Evolutionary conservation across 2,113 vertebrate species (phyloP).

Genomic region (Clarias macrocephalus): DNA sequence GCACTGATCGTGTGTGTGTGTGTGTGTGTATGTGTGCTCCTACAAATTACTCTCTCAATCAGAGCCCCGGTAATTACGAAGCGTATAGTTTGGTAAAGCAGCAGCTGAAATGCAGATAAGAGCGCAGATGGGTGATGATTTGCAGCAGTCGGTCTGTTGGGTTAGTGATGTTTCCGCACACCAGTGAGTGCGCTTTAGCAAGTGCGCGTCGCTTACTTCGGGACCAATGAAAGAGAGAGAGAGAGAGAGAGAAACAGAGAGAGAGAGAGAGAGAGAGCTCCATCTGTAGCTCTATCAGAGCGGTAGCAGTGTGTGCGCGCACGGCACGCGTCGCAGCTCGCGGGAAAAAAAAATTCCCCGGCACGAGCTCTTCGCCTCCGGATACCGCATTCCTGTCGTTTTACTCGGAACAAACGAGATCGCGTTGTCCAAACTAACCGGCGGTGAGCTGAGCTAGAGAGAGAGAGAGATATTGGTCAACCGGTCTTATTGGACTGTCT

Average conservation of each 20-base stretch:
- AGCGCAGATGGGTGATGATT: conserved; percentile 1
- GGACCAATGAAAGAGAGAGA: conserved; percentile 4
- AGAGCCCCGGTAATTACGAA: background rate
- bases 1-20: background rate
- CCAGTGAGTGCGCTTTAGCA: conserved; percentile 4
- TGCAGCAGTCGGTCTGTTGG: background rate
- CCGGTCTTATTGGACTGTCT: background rate
- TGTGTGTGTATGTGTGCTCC: too few relatives aligned
- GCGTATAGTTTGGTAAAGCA: background rate
- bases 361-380: conserved; percentile 39
- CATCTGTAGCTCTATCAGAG: conserved; percentile 27
- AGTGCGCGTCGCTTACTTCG: background rate
- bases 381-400: conserved; percentile 45
- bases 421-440: background rate
- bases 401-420: background rate
- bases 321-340: conserved; percentile 40
- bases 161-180: conserved; percentile 10
- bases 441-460: background rate
- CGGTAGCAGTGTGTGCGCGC: conserved; percentile 42
- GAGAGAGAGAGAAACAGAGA: background rate
- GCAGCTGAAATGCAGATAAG: background rate
- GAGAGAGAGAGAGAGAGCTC: conserved; percentile 4
- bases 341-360: conserved; percentile 25
- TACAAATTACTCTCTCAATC: background rate
- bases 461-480: background rate